Evolutionary conservation across 2,888 invertebrate species (phyloP), one percentile per base, ranked within the genome.

Genomic region (Drosophila leonis): DNA sequence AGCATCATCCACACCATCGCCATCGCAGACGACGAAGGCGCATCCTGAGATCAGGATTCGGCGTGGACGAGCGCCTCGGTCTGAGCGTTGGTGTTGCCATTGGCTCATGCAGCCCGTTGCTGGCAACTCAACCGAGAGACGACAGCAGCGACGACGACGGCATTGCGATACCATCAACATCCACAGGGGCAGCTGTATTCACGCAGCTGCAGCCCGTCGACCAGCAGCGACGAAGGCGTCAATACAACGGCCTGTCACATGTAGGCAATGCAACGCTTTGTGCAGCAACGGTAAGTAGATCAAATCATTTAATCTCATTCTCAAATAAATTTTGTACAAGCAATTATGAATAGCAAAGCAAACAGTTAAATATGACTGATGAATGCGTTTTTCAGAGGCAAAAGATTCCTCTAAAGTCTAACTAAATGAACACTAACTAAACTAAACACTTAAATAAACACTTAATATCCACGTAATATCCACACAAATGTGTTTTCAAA

Each of bases 181-280:
- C 55, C 51, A 57, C 64, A 65, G 62, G 60, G 62, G 41, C 55
- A 60, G 65, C 73, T 79, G 70, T 64, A 51, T 31, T 46, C 33
- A 77, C 75, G 37, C 78, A 72, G 67, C 74, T 68, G 54, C 63
- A 61, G 66, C 57, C 64, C 41, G 59, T 65, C 49, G 61, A 65
- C 41, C 72, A 71, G 55, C 82, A 74, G 61, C 71, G 70, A 60
- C 71, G 88, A 84, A 90, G 84, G 75, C 88, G 88, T 65, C 78
- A 76, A 54, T 66, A 75, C 82, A 75, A 81, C 90, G 90, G 91
- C 89, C 92, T 92, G 92, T 91, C 91, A 92, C 89, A 91, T 91
- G 91, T 93, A 91, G 93, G 93, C 93, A 88, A 93, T 93, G 93
- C 93, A 92, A 92, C 93, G 93, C 84, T 90, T 91, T 91, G 91